phyloP scores from a whole-genome alignment of 2,888 invertebrate genomes.

The Dione juno region DNA sequence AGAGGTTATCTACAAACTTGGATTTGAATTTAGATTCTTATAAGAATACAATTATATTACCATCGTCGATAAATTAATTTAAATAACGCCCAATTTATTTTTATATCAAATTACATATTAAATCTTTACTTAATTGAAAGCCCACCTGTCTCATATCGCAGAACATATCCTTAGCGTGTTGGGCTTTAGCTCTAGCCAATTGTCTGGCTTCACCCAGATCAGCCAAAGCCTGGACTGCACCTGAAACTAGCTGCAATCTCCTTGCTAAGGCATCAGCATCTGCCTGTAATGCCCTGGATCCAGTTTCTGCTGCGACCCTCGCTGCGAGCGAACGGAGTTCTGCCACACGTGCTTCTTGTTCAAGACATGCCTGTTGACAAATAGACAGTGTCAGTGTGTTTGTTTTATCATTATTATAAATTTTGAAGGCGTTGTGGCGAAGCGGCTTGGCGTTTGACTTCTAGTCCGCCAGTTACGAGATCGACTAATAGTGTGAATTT shows the following conservation, averaged over 20 bases:
- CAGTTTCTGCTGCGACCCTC: slow-evolving; percentile 91
- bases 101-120: no score
- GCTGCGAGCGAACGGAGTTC: slow-evolving; percentile 90
- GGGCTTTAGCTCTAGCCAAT: slow-evolving; percentile 80
- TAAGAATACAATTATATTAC: no score
- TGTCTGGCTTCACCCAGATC: slow-evolving; percentile 90
- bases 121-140: neutral
- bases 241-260: slow-evolving; percentile 89
- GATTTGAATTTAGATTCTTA: no score
- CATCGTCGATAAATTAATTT: no score
- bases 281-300: slow-evolving; percentile 88
- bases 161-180: slow-evolving; percentile 86
- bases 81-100: no score
- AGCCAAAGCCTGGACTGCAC: slow-evolving; percentile 88
- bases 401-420: no score
- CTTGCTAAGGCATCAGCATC: slow-evolving; percentile 91
- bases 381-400: neutral
- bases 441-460: no score
- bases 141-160: slow-evolving; percentile 90
- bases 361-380: slow-evolving; percentile 87
- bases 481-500: no score
- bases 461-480: no score
- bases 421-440: no score
- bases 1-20: neutral
- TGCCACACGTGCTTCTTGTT: slow-evolving; percentile 88